phyloP scores from a whole-genome alignment of 2,888 invertebrate genomes.

The Habroteleia sp. region DNA sequence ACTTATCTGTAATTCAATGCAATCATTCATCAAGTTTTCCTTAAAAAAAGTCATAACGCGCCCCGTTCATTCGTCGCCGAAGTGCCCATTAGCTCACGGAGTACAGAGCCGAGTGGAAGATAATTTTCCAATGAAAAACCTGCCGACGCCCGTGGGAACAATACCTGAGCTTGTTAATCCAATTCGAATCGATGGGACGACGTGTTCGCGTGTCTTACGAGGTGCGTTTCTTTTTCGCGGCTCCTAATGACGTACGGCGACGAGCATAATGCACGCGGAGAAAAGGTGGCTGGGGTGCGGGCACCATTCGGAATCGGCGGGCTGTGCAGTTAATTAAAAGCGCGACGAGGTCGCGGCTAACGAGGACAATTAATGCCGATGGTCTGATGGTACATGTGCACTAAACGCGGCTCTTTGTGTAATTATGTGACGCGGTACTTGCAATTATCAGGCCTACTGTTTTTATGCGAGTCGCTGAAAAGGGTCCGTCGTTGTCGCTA shows the following conservation, averaged over 20 bases:
- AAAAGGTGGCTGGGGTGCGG: conserved; percentile 45
- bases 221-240: conserved; percentile 53
- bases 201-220: conserved; percentile 50
- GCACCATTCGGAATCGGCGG: conserved; percentile 66
- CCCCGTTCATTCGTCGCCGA: too few relatives aligned
- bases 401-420: conserved; percentile 63
- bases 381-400: conserved; percentile 61
- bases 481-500: conserved; percentile 16
- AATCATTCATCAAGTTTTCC: too few relatives aligned
- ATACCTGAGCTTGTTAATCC: conserved; percentile 43
- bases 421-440: conserved; percentile 62
- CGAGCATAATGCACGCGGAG: conserved; percentile 52
- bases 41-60: too few relatives aligned
- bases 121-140: conserved; percentile 6
- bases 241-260: conserved; percentile 65
- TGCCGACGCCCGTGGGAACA: conserved; percentile 15
- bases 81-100: conserved; percentile 4
- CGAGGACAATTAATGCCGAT: conserved; percentile 69
- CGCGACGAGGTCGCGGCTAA: conserved; percentile 63
- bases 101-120: background rate
- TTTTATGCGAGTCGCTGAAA: conserved; percentile 42
- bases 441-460: conserved; percentile 53
- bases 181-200: conserved; percentile 43
- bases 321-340: conserved; percentile 70
- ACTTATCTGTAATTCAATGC: too few relatives aligned